A percentile compares a stretch with the other conserved stretches of the same genome.
phyloP scores from a whole-genome alignment of 2,797 vertebrate genomes.

The Mormyrus hasselquistii region DNA sequence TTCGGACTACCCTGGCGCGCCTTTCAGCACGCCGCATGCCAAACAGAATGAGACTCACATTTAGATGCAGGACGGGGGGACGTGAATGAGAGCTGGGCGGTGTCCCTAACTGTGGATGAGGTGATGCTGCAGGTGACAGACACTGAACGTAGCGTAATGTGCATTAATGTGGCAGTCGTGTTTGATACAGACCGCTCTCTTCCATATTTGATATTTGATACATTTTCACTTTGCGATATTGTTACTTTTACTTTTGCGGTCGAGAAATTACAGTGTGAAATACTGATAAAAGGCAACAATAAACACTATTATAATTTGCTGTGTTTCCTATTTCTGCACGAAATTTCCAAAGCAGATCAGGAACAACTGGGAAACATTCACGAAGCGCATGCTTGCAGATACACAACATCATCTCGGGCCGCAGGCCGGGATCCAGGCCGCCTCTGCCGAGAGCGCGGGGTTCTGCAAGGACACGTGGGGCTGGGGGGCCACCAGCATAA shows the following conservation, averaged over 20 bases:
- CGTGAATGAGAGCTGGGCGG: neutral
- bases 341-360: neutral
- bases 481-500: neutral
- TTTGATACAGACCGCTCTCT: neutral
- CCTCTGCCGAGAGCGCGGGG: neutral
- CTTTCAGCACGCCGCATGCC: slow-evolving; percentile 28
- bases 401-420: neutral
- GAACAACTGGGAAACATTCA: neutral
- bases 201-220: neutral
- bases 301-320: neutral
- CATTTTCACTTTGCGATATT: neutral
- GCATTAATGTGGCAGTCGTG: neutral
- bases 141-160: neutral
- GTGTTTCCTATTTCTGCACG: neutral
- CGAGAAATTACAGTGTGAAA: neutral
- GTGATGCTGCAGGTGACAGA: neutral
- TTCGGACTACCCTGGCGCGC: slow-evolving; percentile 10
- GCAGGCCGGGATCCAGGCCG: neutral
- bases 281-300: neutral
- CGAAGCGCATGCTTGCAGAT: neutral
- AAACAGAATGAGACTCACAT: slow-evolving; percentile 46
- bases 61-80: slow-evolving; percentile 13
- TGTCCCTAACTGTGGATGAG: neutral
- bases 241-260: neutral
- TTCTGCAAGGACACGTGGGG: neutral